Base-by-base conservation (phyloP, 2,113 vertebrate genomes). In the Gobio gobio region DNA sequence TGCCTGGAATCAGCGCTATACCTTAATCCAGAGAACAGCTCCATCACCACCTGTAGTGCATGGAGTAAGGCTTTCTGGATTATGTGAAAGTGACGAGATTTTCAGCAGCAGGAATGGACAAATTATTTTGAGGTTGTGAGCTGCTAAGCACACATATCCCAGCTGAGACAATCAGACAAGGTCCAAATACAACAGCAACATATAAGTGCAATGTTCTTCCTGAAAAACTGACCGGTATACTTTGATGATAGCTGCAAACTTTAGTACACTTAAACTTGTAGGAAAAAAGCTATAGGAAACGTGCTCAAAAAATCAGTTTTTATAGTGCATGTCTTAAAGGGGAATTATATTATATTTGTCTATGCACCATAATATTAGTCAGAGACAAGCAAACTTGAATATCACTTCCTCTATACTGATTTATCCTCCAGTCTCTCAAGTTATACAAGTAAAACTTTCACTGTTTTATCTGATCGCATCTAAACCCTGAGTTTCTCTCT, bases 51-150 rank as follows among this genome's bases (percentile, higher is more conserved):
- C 72, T 77, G 70, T 66, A 77, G 49, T 45, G 61, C 45, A 80
- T 10, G 24, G 22, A 73, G 59, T 20, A 40, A 45, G 73, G 59
- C 66, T 87, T 81, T 77, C 12, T 36, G 59, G 73, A 75, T 85
- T 82, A 73, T 72, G 58, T 33, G 74, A 85, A 82, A 63, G 82
- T 85, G 83, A 79, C 33, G 8, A 77, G 68, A 58, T 86, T 82
- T 85, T 78, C 63, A 73, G 47, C 45, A 63, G 33, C 61, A 77
- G 54, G 73, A 78, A 59, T 76, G 66, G 33, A 74, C 7, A 4
- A 63, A 87, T 68, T 83, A 68, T 86, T 45, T 54, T 82, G 45
- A 77, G 36, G 72, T 78, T 54, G 51, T 72, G 79, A 45, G 49
- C 26, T 51, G 24, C 74, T 77, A 66, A 82, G 22, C 59, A 56